Base-by-base conservation (phyloP, 2,113 vertebrate genomes). In the Peromyscus californicus region DNA sequence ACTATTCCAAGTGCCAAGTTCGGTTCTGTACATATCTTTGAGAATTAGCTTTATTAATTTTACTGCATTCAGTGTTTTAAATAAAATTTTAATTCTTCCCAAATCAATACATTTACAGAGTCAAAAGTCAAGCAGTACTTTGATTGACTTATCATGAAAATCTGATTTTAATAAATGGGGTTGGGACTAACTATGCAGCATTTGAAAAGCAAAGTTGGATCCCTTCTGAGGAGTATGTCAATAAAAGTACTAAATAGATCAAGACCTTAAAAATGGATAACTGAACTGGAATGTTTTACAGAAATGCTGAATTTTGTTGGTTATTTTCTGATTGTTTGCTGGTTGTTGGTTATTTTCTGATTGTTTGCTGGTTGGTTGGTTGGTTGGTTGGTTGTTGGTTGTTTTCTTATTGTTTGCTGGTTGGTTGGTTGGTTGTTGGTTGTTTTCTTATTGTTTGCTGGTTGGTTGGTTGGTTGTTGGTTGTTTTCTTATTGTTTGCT, bases 211-310 rank as follows among this genome's bases (percentile, higher is more conserved):
- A 67, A 63, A 61, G 39, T 63, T 91, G 16, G 54, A 79, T 61
- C 3, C 11, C 26, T 97, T 24, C 16, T 86, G 15, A 80, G 12
- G 39, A 31, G 6, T 24, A 13, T 93, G 29, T 39, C 90, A 97
- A 80, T 75, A 69, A 69, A 93, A 69, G 57, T 91, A 89, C 16
- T 39, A 63, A 21, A 76, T 93, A 57, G 1, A 78, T 79, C 39
- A 79, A 85, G 82, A 85, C 83, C 88, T 95, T 70, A 91, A 84
- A 72, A 5, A 16, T 79, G 22, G 84, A 88, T 51, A 85, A 26
- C 5, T 63, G 57, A 88, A 95, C 15, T 7, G 83, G 24, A 33
- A 61, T 59, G 10, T 29, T 10, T 6, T 89, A 63, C 31, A n/a
- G 74, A 89, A 91, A 80, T 80, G 33, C 11, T 89, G 54, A 36